These are phyloP conservation scores for Ahaetulla prasina DNA, from an alignment of 2,113 vertebrate species.

Conservation along the genomic window DNA sequence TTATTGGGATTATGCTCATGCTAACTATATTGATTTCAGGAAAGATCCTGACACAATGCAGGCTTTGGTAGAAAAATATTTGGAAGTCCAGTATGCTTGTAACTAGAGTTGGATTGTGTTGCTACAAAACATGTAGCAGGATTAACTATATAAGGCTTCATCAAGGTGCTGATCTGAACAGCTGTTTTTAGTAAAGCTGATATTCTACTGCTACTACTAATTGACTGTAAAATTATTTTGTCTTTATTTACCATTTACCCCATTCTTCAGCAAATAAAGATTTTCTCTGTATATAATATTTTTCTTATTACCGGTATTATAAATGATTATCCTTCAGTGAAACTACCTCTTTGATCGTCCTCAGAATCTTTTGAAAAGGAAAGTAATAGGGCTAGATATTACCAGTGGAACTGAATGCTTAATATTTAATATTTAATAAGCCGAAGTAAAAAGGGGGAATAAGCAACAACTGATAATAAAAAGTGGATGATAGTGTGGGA, in stretches of 20 bases:
- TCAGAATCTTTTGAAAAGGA: too few species aligned
- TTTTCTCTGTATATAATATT: not conserved
- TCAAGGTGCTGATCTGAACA: slow-evolving; percentile 56
- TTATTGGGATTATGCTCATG: not conserved
- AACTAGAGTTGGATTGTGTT: slow-evolving; percentile 15
- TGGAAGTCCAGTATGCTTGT: slow-evolving; percentile 25
- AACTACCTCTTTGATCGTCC: too few species aligned
- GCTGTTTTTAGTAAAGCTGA: slow-evolving; percentile 42
- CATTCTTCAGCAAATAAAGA: not conserved
- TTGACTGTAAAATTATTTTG: slow-evolving; percentile 4
- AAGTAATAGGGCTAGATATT: too few species aligned
- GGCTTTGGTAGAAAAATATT: slow-evolving; percentile 22
- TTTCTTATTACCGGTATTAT: not conserved
- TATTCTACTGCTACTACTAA: slow-evolving; percentile 39
- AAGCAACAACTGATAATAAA: too few species aligned
- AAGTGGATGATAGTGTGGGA: too few species aligned
- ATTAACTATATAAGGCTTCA: slow-evolving; percentile 52
- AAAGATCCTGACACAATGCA: slow-evolving; percentile 6
- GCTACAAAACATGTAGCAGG: slow-evolving; percentile 28
- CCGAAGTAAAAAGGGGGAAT: too few species aligned
- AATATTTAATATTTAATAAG: too few species aligned
- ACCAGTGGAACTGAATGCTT: too few species aligned
- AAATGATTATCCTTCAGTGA: not conserved
- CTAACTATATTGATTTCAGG: slow-evolving; percentile 17
- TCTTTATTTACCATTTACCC: not conserved